Conservation (phyloP, 2,113 vertebrate species). For the Pelvicachromis taeniatus region DNA sequence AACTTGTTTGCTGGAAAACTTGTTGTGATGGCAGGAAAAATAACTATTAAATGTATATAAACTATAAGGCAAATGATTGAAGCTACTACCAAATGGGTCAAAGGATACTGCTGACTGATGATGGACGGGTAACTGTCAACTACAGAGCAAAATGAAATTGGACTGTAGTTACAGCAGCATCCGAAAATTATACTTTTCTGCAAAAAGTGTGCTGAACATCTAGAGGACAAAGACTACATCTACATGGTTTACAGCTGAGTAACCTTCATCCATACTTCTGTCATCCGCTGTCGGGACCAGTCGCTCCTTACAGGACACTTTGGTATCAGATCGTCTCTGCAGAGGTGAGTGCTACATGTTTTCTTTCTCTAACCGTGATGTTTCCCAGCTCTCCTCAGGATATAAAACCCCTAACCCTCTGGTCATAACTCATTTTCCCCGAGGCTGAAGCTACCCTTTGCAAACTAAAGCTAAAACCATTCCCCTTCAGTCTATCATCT, state of each 20-base stretch:
- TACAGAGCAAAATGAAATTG: not conserved
- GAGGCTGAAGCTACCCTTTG: not conserved
- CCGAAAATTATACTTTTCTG: not conserved
- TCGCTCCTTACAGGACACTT: not conserved
- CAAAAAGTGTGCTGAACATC: not conserved
- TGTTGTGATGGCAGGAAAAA: too few relatives aligned
- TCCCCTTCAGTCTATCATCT: not conserved
- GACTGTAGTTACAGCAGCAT: not conserved
- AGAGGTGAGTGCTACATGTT: not conserved
- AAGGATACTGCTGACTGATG: not conserved
- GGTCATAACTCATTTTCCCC: not conserved
- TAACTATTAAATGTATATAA: too few relatives aligned
- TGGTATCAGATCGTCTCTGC: not conserved
- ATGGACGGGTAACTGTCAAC: not conserved
- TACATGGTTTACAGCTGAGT: not conserved
- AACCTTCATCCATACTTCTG: not conserved
- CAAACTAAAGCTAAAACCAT: not conserved
- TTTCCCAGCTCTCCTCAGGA: not conserved
- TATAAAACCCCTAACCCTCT: not conserved
- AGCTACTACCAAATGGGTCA: not conserved
- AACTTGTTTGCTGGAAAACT: too few relatives aligned
- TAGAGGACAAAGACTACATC: not conserved
- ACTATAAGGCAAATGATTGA: not conserved
- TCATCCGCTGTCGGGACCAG: not conserved
- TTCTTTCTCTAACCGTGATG: not conserved